A percentile compares a stretch with the other conserved stretches of the same genome.
Conservation (phyloP, 1,140 invertebrate genomes). For the Caenorhabditis latens region DNA sequence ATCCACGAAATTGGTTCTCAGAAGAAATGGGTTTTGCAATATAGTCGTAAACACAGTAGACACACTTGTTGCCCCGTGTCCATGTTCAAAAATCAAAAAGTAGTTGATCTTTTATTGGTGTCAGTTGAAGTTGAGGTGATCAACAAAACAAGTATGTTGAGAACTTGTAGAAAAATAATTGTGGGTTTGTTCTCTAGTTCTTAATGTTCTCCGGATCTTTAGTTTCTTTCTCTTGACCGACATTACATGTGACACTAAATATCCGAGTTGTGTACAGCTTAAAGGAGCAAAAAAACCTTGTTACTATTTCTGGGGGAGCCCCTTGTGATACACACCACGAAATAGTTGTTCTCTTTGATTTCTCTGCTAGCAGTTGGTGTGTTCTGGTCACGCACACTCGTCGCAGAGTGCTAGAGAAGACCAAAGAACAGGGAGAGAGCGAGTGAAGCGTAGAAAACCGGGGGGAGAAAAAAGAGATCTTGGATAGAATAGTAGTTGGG, state of each 20-base stretch:
- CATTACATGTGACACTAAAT: background rate
- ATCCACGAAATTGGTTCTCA: constrained; percentile 18
- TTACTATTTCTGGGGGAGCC: constrained; percentile 2
- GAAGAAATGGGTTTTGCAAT: constrained; percentile 5
- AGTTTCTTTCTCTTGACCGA: background rate
- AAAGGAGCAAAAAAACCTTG: background rate
- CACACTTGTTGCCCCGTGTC: background rate
- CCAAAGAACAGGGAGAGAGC: constrained; percentile 18
- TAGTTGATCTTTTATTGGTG: constrained; percentile 37
- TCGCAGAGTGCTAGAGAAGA: constrained; percentile 32
- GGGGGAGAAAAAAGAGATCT: background rate
- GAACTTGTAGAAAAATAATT: constrained; percentile 3
- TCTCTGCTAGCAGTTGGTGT: constrained; percentile 42
- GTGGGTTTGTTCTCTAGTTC: constrained; percentile 10
- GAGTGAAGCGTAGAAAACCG: background rate
- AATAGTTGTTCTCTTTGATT: constrained; percentile 53
- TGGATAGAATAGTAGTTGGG: background rate
- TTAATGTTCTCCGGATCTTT: constrained; percentile 2
- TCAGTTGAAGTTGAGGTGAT: background rate
- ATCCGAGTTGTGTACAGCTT: background rate
- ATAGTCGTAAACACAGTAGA: background rate
- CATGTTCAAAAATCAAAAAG: constrained; percentile 44
- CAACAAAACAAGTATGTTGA: constrained; percentile 18
- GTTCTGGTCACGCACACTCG: constrained; percentile 28
- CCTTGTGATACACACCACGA: constrained; percentile 30